phyloP scores from a whole-genome alignment of 2,888 invertebrate species.

The Pterostichus niger region DNA sequence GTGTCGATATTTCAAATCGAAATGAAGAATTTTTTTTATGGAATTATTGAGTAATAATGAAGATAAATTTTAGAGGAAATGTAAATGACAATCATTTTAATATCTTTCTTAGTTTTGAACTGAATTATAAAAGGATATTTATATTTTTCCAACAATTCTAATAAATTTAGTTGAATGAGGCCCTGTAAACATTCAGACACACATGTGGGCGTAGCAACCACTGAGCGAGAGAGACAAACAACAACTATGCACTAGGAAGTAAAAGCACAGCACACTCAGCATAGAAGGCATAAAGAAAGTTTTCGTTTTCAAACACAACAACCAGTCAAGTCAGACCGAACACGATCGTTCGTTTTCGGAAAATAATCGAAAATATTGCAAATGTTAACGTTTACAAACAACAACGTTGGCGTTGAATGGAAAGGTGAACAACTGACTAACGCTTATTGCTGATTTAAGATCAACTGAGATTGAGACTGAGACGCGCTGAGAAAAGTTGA shows the following conservation, averaged over 20 bases:
- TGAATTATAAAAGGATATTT: too few relatives aligned
- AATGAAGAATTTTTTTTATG: too few relatives aligned
- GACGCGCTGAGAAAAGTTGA: neutral
- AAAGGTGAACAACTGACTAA: constrained; percentile 15
- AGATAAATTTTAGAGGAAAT: too few relatives aligned
- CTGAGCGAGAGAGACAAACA: constrained; percentile 15
- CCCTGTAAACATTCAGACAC: neutral
- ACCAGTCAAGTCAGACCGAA: neutral
- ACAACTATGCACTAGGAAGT: constrained; percentile 43
- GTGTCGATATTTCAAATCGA: too few relatives aligned
- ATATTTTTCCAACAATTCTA: too few relatives aligned
- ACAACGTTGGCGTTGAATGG: constrained; percentile 7
- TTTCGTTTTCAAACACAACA: constrained; percentile 10
- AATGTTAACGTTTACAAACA: neutral
- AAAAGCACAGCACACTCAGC: constrained; percentile 18
- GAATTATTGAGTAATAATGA: too few relatives aligned
- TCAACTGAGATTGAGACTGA: neutral
- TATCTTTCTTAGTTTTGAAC: too few relatives aligned
- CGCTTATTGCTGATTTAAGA: constrained; percentile 9
- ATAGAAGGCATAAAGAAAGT: constrained; percentile 33
- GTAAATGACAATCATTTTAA: too few relatives aligned
- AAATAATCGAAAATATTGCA: constrained; percentile 36
- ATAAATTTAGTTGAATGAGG: too few relatives aligned
- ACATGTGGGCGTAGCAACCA: constrained; percentile 28
- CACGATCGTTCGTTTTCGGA: constrained; percentile 26